A percentile compares a stretch with the other conserved stretches of the same genome.
Evolutionary conservation across 2,797 vertebrate genomes (phyloP).

Genomic region (Cottoperca gobio): DNA sequence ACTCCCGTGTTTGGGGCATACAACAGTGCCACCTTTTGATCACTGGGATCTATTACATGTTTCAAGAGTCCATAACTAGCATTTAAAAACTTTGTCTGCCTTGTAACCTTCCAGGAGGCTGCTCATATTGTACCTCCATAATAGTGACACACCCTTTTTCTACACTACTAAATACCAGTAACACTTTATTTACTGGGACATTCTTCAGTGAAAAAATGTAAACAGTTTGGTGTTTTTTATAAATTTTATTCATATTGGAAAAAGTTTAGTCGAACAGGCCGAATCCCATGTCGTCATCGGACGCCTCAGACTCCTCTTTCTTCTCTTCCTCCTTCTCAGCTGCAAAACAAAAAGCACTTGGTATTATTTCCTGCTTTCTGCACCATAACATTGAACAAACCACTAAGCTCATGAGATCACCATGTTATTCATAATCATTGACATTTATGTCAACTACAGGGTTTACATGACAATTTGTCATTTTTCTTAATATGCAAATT

Average conservation of each 20-base stretch:
- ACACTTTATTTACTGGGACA: neutral
- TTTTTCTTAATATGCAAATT: neutral
- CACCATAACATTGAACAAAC: neutral
- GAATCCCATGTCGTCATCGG: conserved; percentile 97
- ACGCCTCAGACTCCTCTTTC: conserved; percentile 97
- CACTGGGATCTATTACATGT: neutral
- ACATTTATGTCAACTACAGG: neutral
- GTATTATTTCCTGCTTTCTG: neutral
- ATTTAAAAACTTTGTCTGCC: neutral
- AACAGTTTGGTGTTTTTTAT: conserved; percentile 39
- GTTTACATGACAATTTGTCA: neutral
- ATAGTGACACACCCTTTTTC: neutral
- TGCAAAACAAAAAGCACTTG: conserved; percentile 44
- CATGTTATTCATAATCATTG: neutral
- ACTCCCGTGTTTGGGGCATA: fast-evolving
- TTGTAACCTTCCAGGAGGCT: neutral
- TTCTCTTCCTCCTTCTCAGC: conserved; percentile 95
- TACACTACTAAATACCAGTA: neutral
- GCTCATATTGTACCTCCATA: neutral
- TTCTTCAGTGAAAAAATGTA: neutral
- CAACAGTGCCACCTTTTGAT: conserved; percentile 18
- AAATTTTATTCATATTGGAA: conserved; percentile 77
- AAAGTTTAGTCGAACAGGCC: conserved; percentile 91
- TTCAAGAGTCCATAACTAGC: neutral
- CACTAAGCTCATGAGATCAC: neutral